These are phyloP conservation scores for Gadus chalcogrammus DNA, from an alignment of 2,113 vertebrate genomes.

Conservation along the genomic window DNA sequence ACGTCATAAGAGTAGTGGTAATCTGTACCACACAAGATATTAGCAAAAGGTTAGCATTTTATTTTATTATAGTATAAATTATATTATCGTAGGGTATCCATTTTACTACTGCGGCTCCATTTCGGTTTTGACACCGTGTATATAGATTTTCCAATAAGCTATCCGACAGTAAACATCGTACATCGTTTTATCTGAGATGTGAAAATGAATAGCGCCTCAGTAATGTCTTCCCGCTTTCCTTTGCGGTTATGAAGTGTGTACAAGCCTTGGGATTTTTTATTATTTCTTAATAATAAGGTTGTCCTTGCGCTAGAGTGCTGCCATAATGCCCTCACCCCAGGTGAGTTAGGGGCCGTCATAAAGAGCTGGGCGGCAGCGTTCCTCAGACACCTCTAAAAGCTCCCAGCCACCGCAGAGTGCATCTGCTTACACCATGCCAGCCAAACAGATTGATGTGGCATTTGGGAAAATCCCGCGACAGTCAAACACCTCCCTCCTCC, in stretches of 20 bases:
- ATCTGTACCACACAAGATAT: too few relatives aligned
- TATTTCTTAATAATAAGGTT: neutral
- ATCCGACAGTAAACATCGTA: too few relatives aligned
- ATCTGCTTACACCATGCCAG: constrained; percentile 14
- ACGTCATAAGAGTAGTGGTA: too few relatives aligned
- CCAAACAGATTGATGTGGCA: constrained; percentile 32
- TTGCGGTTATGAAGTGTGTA: neutral
- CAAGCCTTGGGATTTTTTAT: neutral
- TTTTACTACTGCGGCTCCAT: too few relatives aligned
- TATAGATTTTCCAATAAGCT: too few relatives aligned
- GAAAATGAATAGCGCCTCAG: too few relatives aligned
- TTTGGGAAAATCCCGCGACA: constrained; percentile 27
- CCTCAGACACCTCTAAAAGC: neutral
- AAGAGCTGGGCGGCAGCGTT: constrained; percentile 3
- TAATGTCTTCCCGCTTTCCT: too few relatives aligned
- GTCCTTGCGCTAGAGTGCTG: neutral
- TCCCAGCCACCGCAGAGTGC: neutral
- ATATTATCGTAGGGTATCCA: too few relatives aligned
- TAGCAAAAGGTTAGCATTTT: too few relatives aligned
- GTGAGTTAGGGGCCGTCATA: neutral
- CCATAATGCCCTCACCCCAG: neutral
- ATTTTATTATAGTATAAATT: too few relatives aligned
- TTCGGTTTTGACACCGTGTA: too few relatives aligned
- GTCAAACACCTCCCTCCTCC: neutral
- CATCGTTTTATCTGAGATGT: too few relatives aligned